Evolutionary conservation across 2,797 vertebrate species (phyloP).

Genomic region (Crocodylus rhombifer): DNA sequence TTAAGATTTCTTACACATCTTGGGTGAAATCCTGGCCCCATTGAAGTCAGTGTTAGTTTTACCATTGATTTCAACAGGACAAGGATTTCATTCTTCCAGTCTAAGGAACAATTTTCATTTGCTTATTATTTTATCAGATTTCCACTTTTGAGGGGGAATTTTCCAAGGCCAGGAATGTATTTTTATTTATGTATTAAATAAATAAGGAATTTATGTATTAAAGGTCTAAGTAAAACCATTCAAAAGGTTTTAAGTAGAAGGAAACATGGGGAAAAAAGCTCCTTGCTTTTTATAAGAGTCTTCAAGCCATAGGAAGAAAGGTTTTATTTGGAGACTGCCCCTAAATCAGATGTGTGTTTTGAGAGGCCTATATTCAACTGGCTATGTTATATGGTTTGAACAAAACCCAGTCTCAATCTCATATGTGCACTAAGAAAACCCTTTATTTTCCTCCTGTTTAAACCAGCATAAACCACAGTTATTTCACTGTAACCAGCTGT

Average conservation of each 20-base stretch:
- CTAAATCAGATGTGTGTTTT: not conserved
- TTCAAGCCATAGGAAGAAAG: not conserved
- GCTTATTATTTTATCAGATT: slow-evolving; percentile 20
- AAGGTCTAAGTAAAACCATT: slow-evolving; percentile 40
- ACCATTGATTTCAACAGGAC: slow-evolving; percentile 18
- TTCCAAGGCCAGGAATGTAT: not conserved
- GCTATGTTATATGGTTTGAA: not conserved
- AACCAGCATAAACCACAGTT: not conserved
- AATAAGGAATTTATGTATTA: no score
- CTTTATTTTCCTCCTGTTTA: slow-evolving; percentile 2
- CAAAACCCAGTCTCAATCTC: not conserved
- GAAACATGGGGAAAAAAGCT: slow-evolving; percentile 36
- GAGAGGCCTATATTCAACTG: not conserved
- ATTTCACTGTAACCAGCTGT: not conserved
- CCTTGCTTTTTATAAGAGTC: slow-evolving; percentile 2
- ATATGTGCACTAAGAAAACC: not conserved
- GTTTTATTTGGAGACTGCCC: not conserved
- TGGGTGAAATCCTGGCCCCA: not conserved
- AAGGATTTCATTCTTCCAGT: not conserved
- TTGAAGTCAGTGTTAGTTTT: slow-evolving; percentile 15
- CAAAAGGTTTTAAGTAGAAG: slow-evolving; percentile 31
- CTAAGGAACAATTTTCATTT: slow-evolving; percentile 18
- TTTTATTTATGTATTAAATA: not conserved
- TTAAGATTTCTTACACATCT: not conserved
- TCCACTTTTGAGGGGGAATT: not conserved